These are phyloP conservation scores for Andrena cerasifolii DNA, from an alignment of 1,140 invertebrate species.

Conservation along the genomic window DNA sequence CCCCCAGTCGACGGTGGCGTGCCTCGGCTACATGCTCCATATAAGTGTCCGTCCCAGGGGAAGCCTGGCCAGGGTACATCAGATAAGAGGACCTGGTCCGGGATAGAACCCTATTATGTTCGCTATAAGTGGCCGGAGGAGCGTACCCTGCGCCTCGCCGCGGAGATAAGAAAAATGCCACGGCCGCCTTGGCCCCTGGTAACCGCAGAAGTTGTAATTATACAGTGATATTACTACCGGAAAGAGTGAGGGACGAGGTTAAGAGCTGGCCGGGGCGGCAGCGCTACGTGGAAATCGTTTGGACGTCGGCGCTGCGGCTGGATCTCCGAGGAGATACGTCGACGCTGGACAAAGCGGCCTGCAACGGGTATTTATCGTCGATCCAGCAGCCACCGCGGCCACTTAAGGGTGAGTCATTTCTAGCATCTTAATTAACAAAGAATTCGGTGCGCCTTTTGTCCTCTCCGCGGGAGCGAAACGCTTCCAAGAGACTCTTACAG, in stretches of 20 bases:
- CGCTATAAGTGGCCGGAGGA: constrained; percentile 47
- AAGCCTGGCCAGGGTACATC: constrained; percentile 56
- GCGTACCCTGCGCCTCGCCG: background rate
- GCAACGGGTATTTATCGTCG: constrained; percentile 42
- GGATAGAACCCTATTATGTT: constrained; percentile 62
- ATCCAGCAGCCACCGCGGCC: background rate
- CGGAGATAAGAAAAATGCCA: constrained; percentile 59
- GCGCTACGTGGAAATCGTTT: constrained; percentile 23
- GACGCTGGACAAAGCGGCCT: constrained; percentile 12
- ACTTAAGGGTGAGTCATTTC: constrained; percentile 14
- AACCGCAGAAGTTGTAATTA: constrained; percentile 61
- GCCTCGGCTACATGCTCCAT: constrained; percentile 40
- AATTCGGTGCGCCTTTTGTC: constrained; percentile 14
- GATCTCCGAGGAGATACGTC: constrained; percentile 47
- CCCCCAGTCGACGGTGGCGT: constrained; percentile 39
- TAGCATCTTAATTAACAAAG: constrained; percentile 41
- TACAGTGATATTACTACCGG: constrained; percentile 55
- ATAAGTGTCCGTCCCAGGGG: constrained; percentile 58
- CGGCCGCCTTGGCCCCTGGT: constrained; percentile 18
- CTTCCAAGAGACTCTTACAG: background rate
- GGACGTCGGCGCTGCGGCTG: constrained; percentile 4
- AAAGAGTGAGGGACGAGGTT: constrained; percentile 31
- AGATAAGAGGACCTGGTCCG: constrained; percentile 58
- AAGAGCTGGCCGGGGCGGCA: background rate
- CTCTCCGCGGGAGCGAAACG: background rate